Evolutionary conservation across 2,113 vertebrate genomes (phyloP).

Genomic region (Porphyrio hochstetteri): DNA sequence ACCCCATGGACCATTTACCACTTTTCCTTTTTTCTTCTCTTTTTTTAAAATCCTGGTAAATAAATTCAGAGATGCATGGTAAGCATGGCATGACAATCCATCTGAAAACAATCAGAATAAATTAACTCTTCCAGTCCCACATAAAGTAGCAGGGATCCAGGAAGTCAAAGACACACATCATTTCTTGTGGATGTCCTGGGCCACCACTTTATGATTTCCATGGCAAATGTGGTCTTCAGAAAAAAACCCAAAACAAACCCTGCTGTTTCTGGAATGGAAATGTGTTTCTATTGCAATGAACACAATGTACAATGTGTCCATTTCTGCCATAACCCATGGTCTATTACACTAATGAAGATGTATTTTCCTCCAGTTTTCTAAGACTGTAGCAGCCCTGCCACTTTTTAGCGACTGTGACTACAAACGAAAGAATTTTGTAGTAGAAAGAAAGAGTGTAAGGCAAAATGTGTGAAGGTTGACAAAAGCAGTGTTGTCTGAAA

Average conservation of each 20-base stretch:
- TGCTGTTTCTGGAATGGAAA: neutral
- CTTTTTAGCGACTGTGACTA: neutral
- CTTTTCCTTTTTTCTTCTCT: neutral
- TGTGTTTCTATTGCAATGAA: neutral
- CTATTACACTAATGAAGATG: neutral
- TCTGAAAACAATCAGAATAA: neutral
- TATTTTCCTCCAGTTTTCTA: neutral
- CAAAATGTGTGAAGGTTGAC: neutral
- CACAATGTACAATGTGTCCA: neutral
- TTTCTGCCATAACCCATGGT: neutral
- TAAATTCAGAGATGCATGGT: neutral
- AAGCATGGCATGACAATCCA: neutral
- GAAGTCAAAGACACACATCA: neutral
- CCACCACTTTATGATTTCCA: neutral
- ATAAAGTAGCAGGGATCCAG: neutral
- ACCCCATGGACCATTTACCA: neutral
- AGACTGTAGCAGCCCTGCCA: neutral
- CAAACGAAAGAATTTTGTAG: neutral
- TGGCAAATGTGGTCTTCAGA: neutral
- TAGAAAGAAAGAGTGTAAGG: neutral
- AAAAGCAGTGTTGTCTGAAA: neutral
- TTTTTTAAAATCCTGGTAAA: neutral
- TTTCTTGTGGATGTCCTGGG: neutral
- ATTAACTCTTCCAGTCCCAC: accelerated
- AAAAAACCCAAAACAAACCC: too few species aligned